Evolutionary conservation across 2,888 invertebrate genomes (phyloP).

Genomic region (Tetragonisca angustula): DNA sequence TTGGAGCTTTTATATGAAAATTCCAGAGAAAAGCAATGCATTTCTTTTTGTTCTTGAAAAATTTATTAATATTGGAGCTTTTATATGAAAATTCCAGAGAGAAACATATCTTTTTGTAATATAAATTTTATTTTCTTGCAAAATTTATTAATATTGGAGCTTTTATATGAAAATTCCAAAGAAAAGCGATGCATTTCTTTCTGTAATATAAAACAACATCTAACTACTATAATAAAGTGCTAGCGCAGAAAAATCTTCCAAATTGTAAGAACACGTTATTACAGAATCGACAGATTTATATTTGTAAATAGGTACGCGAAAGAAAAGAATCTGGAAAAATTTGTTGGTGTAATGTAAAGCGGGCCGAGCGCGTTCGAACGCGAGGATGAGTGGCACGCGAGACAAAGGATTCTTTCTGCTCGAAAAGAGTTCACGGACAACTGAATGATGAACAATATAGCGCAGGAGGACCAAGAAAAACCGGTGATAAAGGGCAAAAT

Average conservation of each 20-base stretch:
- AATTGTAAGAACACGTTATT: background rate
- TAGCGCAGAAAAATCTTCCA: background rate
- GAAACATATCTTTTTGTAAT: background rate
- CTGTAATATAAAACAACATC: background rate
- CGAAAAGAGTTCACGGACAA: conserved; percentile 47
- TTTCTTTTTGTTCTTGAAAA: background rate
- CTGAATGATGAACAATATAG: conserved; percentile 61
- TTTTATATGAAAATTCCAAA: background rate
- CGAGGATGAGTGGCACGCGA: conserved; percentile 35
- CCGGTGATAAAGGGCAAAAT: conserved; percentile 30
- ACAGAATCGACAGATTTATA: background rate
- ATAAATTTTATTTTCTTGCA: background rate
- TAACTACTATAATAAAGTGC: no score
- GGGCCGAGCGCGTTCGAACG: conserved; percentile 18
- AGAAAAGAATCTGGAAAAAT: background rate
- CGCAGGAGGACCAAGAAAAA: conserved; percentile 30
- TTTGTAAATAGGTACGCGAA: background rate
- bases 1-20: background rate
- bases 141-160: background rate
- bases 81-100: background rate
- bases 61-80: background rate
- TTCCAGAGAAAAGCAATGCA: background rate
- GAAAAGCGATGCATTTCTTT: no score
- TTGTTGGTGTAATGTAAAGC: background rate
- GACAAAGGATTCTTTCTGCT: conserved; percentile 40